Evolutionary conservation across 2,797 vertebrate species (phyloP).

Genomic region (Acanthurus tractus): DNA sequence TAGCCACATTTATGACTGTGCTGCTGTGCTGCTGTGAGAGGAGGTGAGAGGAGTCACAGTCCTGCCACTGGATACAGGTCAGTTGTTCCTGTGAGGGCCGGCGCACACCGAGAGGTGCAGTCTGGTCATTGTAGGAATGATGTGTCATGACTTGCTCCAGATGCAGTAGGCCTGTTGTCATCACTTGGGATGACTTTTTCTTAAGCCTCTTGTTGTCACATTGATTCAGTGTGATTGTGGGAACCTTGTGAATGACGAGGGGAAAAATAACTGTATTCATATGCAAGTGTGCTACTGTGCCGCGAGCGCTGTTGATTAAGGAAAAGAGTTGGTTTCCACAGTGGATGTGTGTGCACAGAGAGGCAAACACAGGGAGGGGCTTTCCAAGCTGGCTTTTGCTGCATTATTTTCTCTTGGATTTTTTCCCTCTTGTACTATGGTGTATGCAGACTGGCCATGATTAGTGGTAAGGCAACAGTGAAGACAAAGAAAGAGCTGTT

Average conservation of each 20-base stretch:
- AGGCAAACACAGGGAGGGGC: constrained; percentile 81
- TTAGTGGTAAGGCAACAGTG: constrained; percentile 65
- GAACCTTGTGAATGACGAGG: constrained; percentile 59
- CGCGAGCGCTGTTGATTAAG: constrained; percentile 61
- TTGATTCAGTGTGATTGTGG: constrained; percentile 50
- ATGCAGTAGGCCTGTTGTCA: constrained; percentile 68
- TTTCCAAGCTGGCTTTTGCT: constrained; percentile 76
- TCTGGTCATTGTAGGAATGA: constrained; percentile 66
- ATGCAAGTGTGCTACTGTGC: constrained; percentile 35
- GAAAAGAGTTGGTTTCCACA: constrained; percentile 67
- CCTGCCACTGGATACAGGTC: constrained; percentile 92
- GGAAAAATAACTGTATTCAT: constrained; percentile 30
- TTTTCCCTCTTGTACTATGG: constrained; percentile 59
- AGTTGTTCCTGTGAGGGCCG: constrained; percentile 81
- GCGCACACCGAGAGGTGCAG: constrained; percentile 34
- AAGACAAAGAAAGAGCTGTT: constrained; percentile 77
- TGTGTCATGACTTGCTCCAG: constrained; percentile 80
- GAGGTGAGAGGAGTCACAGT: constrained; percentile 87
- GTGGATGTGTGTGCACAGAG: constrained; percentile 61
- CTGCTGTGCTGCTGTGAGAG: constrained; percentile 69
- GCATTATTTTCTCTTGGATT: constrained; percentile 80
- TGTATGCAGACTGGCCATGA: constrained; percentile 59
- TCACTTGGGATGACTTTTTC: constrained; percentile 55
- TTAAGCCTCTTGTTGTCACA: constrained; percentile 55
- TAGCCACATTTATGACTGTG: constrained; percentile 69